Evolutionary conservation across 2,888 invertebrate genomes (phyloP), one percentile per base, ranked within the genome.

Genomic region (Clistopyga incitator): DNA sequence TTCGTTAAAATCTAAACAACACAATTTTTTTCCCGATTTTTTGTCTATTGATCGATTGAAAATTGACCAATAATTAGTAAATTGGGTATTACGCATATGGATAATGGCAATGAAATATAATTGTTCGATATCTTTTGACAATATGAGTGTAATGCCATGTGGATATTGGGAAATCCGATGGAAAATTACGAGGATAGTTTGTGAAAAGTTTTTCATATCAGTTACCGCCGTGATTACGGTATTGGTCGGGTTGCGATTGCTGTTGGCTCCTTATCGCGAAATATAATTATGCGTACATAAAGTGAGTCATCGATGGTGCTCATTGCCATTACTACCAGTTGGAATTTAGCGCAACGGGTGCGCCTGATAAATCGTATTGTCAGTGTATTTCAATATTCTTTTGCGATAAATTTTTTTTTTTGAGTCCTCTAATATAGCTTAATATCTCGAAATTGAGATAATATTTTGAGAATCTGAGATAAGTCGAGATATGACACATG

Each of bases 401-500:
- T 56, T 56, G 18, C 20, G 18, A 34, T 18, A 18, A 34, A n/a
- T 64, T 20, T 20, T 42, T 11, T 42, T 29, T 64, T 64, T n/a
- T 64, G 1, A 10, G 6, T 38, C 38, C 38, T 59, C 29, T 11
- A 23, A 25, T 61, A 34, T 61, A 61, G 8, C 6, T 6, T n/a
- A 34, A 18, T n/a, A 18, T 1, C 0, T n/a, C 8, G 4, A 34
- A n/a, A n/a, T n/a, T n/a, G 34, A 59, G 15, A 59, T 34, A 59
- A 23, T 25, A 15, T 34, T 59, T 15, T 59, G 6, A n/a, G 2
- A 59, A 34, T 25, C 13, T 18, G 72, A 52, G 20, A 72, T 34
- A 45, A 50, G 42, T 82, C 78, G 85, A 80, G 72, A 81, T 81
- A 84, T 81, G 81, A 84, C 81, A 56, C 42, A 76, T 70, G 76